Evolutionary conservation across 1,140 invertebrate genomes (phyloP).

Genomic region (Trichogramma pretiosum): DNA sequence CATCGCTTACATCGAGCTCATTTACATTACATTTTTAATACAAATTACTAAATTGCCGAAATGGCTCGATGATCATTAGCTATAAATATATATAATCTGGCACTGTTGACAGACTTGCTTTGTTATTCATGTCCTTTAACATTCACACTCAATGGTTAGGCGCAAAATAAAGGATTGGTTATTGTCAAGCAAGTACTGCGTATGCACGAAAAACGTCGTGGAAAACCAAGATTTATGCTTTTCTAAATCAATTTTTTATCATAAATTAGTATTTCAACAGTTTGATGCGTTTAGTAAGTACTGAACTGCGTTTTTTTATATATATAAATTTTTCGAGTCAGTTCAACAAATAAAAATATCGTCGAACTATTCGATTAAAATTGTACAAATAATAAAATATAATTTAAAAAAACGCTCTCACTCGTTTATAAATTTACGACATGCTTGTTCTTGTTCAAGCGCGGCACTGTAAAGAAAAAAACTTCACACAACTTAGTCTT

Average conservation of each 20-base stretch:
- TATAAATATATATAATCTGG: too few relatives aligned
- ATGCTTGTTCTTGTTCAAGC: constrained; percentile 11
- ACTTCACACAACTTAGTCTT: neutral
- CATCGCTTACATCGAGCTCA: constrained; percentile 6
- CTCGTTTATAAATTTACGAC: constrained; percentile 4
- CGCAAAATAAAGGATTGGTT: constrained; percentile 15
- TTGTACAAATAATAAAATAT: constrained; percentile 12
- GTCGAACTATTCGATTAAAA: too few relatives aligned
- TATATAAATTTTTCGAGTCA: neutral
- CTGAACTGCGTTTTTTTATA: constrained; percentile 6
- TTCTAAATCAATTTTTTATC: constrained; percentile 2
- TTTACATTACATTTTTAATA: too few relatives aligned
- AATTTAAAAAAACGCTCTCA: constrained; percentile 7
- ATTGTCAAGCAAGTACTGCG: constrained; percentile 10
- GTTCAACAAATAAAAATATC: neutral
- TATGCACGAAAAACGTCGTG: constrained; percentile 1
- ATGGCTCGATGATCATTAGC: constrained; percentile 5
- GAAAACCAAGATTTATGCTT: constrained; percentile 2
- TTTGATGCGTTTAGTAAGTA: too few relatives aligned
- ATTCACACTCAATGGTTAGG: too few relatives aligned
- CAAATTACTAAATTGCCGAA: neutral
- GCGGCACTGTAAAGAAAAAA: constrained; percentile 3
- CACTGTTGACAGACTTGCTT: constrained; percentile 11
- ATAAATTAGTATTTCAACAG: too few relatives aligned
- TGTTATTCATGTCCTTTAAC: neutral